A percentile compares a stretch with the other conserved stretches of the same genome.
Evolutionary conservation across 2,797 vertebrate genomes (phyloP).

Genomic region (Gila robusta): DNA sequence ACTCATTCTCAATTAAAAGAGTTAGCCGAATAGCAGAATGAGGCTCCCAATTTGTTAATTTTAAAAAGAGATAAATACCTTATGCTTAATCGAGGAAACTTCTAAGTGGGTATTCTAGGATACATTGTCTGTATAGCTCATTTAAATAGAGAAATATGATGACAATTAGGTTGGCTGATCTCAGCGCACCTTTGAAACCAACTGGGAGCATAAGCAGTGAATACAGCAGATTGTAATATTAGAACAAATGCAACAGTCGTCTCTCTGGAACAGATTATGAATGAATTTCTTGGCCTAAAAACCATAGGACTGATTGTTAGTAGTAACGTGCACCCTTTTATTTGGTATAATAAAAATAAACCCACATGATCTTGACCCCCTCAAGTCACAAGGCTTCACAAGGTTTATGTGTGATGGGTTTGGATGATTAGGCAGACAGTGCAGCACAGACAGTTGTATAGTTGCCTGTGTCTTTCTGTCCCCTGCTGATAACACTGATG

Average conservation of each 20-base stretch:
- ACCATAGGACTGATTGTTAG: conserved; percentile 7
- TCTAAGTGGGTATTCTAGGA: conserved; percentile 5
- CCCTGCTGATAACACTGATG: conserved; percentile 58
- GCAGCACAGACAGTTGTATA: conserved; percentile 36
- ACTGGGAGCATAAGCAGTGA: conserved; percentile 12
- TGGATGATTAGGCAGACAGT: conserved; percentile 34
- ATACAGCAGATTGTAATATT: conserved; percentile 26
- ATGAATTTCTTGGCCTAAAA: not conserved
- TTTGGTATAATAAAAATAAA: conserved; percentile 9
- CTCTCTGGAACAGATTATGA: not conserved
- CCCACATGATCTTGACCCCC: conserved; percentile 14
- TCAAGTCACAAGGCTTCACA: not conserved
- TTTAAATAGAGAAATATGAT: conserved; percentile 37
- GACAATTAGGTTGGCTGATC: conserved; percentile 28
- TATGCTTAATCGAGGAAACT: not conserved
- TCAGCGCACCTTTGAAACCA: conserved; percentile 23
- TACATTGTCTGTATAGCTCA: not conserved
- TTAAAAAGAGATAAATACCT: not conserved
- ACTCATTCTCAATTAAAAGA: too few relatives aligned
- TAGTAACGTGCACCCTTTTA: not conserved
- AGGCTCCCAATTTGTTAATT: not conserved
- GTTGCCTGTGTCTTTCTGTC: conserved; percentile 47
- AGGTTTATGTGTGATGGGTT: conserved; percentile 8
- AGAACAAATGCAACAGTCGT: not conserved
- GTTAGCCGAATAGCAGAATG: not conserved